Conservation (phyloP, 2,797 vertebrate species). For the Cryptoprocta ferox region DNA sequence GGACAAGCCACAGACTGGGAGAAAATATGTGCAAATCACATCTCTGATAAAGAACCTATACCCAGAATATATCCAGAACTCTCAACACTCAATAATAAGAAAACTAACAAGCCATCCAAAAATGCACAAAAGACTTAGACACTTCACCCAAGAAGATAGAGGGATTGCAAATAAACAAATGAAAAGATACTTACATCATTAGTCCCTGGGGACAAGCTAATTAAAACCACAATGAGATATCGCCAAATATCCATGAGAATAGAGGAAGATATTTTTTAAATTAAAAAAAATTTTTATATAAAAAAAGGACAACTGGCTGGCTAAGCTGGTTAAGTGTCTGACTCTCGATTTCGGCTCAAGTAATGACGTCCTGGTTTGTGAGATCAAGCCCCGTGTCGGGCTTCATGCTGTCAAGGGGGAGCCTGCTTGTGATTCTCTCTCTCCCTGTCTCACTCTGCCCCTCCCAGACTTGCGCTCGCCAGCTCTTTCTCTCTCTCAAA, state of each 20-base stretch:
- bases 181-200: not conserved
- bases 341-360: too few relatives aligned
- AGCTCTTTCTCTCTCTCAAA: too few relatives aligned
- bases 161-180: not conserved
- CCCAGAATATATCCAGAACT: not conserved
- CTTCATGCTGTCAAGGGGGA: too few relatives aligned
- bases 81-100: constrained; percentile 3
- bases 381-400: too few relatives aligned
- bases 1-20: not conserved
- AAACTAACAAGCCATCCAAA: constrained; percentile 3
- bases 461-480: too few relatives aligned
- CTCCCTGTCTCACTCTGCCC: too few relatives aligned
- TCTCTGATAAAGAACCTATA: not conserved
- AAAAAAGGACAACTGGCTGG: too few relatives aligned
- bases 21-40: not conserved
- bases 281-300: too few relatives aligned
- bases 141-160: not conserved
- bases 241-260: not conserved
- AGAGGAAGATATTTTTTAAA: not conserved
- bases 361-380: too few relatives aligned
- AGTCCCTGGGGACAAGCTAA: not conserved
- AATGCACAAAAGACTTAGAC: constrained; percentile 29
- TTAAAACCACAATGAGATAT: not conserved
- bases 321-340: too few relatives aligned
- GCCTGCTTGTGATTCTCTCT: too few relatives aligned